phyloP scores from a whole-genome alignment of 2,888 invertebrate species.

The Agrotis puta region DNA sequence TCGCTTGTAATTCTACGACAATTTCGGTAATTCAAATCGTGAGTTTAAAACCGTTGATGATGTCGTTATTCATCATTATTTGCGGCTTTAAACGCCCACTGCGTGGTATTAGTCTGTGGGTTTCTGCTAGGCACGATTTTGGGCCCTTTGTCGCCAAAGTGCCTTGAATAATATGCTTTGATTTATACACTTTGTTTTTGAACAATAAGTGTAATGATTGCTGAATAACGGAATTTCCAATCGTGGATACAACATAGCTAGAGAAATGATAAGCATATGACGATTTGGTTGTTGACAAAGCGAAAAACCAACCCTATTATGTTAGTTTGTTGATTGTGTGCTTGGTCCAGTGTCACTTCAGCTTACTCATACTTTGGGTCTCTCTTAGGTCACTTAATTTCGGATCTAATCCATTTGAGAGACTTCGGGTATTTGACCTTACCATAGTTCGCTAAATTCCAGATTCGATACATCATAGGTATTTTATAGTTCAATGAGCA shows the following conservation, averaged over 20 bases:
- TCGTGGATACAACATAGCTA: background rate
- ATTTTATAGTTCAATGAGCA: no score
- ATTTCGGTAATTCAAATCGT: constrained; percentile 6
- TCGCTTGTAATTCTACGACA: background rate
- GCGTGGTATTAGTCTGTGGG: background rate
- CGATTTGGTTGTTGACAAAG: background rate
- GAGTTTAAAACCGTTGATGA: background rate
- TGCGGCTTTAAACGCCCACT: background rate
- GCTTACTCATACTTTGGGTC: no score
- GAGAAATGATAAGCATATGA: background rate
- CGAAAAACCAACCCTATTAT: background rate
- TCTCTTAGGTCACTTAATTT: no score
- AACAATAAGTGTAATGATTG: background rate
- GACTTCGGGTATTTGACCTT: no score
- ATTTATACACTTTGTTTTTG: background rate
- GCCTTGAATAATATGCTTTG: background rate
- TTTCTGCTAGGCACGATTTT: constrained; percentile 3
- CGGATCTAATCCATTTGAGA: no score
- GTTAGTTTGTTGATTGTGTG: background rate
- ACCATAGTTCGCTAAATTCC: no score
- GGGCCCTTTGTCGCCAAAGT: background rate
- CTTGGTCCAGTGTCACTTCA: background rate
- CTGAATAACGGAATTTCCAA: background rate
- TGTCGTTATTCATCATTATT: constrained; percentile 28
- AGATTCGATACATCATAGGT: no score